Base-by-base conservation (phyloP, 2,113 vertebrate genomes). In the Hippocampus mohnikei region DNA sequence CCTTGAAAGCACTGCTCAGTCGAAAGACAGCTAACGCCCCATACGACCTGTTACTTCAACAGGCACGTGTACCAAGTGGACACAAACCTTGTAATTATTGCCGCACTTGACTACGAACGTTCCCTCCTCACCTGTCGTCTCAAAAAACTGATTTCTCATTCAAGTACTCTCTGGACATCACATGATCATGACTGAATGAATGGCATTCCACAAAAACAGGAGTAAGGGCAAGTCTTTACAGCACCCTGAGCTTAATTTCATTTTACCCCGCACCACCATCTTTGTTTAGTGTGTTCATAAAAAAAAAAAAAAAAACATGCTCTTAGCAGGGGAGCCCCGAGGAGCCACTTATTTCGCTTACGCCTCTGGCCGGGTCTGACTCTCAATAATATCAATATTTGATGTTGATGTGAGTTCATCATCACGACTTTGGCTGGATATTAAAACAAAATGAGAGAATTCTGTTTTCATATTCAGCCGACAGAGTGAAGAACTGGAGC, bases 81-180 rank as follows among this genome's bases (percentile, higher is more conserved):
- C 42, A 56, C 75, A 74, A 52, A 70, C 67, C 42, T 41, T 33
- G 67, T 69, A 68, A 78, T 81, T 66, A 74, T 20, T 60, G 60
- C 74, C 62, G 70, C 65, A 53, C 64, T 42, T 72, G 66, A 74
- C 66, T 61, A 73, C 33, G 25, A 71, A 67, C 15, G 21, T 16
- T 72, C 29, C 53, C 27, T 52, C 25, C 37, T 71, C 41, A 21
- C 52, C n/a, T 60, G 29, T 48, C 53, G 62, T 41, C 25, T 27
- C 23, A 15, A 6, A 55, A 21, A 27, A 27, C 23, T 27, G 8
- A 0, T 13, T 60, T 72, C 69, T 25, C 23, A 64, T n/a, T 80
- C 3, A 23, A 41, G 56, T 64, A 68, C 10, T 8, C 71, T 66
- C 44, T 72, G 55, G 23, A 25, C 25, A 55, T 63, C 20, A 52